These are phyloP conservation scores for Microctonus hyperodae DNA, from an alignment of 2,888 invertebrate species.

Conservation along the genomic window DNA sequence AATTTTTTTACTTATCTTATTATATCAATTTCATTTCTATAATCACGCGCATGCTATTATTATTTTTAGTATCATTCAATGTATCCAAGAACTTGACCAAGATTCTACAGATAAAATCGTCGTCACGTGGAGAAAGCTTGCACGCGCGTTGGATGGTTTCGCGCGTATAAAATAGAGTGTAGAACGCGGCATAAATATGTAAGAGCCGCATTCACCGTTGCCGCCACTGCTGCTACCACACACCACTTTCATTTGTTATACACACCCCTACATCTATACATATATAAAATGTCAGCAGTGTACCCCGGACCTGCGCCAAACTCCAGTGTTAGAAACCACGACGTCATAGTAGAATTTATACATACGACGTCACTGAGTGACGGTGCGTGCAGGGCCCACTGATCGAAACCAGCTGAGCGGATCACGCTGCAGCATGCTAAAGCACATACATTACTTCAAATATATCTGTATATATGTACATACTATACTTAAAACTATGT, in stretches of 20 bases:
- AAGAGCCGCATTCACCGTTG: slow-evolving; percentile 53
- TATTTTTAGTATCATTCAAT: not conserved
- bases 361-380: slow-evolving; percentile 36
- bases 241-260: not conserved
- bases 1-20: not conserved
- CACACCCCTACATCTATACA: not conserved
- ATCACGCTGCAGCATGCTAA: slow-evolving; percentile 36
- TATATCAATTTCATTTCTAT: not conserved
- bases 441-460: too few relatives aligned
- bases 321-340: slow-evolving; percentile 24
- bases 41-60: not conserved
- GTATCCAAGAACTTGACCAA: slow-evolving; percentile 21
- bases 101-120: slow-evolving; percentile 17
- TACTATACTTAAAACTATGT: too few relatives aligned
- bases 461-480: not conserved
- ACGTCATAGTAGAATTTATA: slow-evolving; percentile 13
- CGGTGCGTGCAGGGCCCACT: slow-evolving; percentile 39
- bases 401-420: slow-evolving; percentile 61
- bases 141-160: slow-evolving; percentile 32
- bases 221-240: not conserved
- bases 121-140: slow-evolving; percentile 31
- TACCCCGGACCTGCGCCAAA: slow-evolving; percentile 41
- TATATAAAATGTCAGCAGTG: slow-evolving; percentile 7
- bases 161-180: slow-evolving; percentile 41
- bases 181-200: slow-evolving; percentile 63